Percentiles rank a stretch among this genome's conserved stretches.
Conservation (phyloP, 2,797 vertebrate genomes). For the Phoxinus dragarum region DNA sequence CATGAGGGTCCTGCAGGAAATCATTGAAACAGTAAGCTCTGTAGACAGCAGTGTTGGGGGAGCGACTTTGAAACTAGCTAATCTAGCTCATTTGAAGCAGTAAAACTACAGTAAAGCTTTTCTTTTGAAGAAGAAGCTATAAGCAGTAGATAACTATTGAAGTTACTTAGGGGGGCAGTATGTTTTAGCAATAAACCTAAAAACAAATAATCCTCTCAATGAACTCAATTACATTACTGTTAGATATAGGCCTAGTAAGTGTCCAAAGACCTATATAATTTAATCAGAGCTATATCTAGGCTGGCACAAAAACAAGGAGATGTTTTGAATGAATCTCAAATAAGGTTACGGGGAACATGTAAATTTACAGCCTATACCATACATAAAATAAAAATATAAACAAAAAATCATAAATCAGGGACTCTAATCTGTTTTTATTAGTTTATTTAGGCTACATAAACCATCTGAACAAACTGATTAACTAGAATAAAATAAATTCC, state of each 20-base stretch:
- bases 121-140: not conserved
- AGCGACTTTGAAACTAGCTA: not conserved
- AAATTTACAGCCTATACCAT: not conserved
- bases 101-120: not conserved
- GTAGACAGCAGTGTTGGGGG: not conserved
- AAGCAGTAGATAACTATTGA: not conserved
- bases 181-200: not conserved
- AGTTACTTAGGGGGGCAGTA: not conserved
- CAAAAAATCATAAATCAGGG: not conserved
- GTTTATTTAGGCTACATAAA: not conserved
- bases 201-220: not conserved
- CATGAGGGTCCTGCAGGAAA: slow-evolving; percentile 1
- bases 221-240: not conserved
- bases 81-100: slow-evolving; percentile 8
- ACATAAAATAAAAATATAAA: not conserved
- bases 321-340: not conserved
- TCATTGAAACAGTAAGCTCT: slow-evolving; percentile 24
- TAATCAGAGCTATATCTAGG: not conserved
- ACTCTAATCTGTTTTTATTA: not conserved
- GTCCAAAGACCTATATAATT: not conserved
- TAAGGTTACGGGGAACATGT: not conserved
- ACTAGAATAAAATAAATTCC: not conserved
- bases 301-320: not conserved
- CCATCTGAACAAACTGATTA: not conserved
- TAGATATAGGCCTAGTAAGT: not conserved